These are phyloP conservation scores for Limnodromus scolopaceus DNA, from an alignment of 2,797 vertebrate genomes.

Conservation along the genomic window DNA sequence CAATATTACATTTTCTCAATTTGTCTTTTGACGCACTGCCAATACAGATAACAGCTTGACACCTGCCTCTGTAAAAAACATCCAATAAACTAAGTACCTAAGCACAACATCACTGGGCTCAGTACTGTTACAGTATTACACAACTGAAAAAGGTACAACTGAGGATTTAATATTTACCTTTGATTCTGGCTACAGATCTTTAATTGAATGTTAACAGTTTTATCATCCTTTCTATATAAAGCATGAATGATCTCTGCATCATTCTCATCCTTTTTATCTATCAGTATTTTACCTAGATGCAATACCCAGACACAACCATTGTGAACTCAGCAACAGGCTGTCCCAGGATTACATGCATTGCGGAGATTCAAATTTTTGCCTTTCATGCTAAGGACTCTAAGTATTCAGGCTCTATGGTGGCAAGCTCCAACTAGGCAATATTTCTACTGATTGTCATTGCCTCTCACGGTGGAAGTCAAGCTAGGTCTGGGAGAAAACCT, in stretches of 20 bases:
- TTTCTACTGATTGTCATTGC: background rate
- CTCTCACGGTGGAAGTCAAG: background rate
- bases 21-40: background rate
- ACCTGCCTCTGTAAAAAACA: background rate
- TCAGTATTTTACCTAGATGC: background rate
- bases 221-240: background rate
- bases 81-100: background rate
- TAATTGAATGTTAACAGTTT: background rate
- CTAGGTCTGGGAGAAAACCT: fast-evolving
- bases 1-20: background rate
- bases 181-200: background rate
- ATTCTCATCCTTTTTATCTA: background rate
- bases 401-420: background rate
- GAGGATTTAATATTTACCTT: background rate
- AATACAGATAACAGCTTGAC: background rate
- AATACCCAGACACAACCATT: background rate
- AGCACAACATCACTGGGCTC: background rate
- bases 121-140: background rate
- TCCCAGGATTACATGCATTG: background rate
- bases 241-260: background rate
- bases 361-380: too few relatives aligned
- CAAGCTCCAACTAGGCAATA: background rate
- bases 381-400: background rate
- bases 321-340: background rate
- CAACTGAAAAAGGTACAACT: background rate